Base-by-base conservation (phyloP, 2,113 vertebrate genomes). In the Coptodon rendalli region DNA sequence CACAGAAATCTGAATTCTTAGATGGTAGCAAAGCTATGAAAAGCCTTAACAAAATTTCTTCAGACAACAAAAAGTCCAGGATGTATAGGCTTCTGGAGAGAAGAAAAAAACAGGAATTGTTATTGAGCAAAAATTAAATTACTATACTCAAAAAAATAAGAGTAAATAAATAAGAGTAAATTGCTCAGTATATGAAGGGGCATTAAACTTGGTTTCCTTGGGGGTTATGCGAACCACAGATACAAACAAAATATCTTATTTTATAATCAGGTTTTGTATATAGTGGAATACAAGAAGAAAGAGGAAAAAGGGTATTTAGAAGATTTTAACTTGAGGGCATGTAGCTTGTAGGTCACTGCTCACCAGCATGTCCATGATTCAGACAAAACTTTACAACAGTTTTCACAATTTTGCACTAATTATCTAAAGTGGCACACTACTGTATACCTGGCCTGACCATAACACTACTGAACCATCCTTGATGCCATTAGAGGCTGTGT, bases 401-500 rank as follows among this genome's bases (percentile, higher is more conserved):
- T 85, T 73, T 17, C 43, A 73, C 11, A 22, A 50, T 11, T 76
- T 56, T 9, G 57, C 16, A 38, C 24, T 31, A 59, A 79, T 71
- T 48, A 57, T 82, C 14, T 6, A 4, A 78, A 56, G 34, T 40
- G 68, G 80, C 24, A 16, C 6, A 4, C 57, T 43, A 3, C 43
- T 36, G 9, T 63, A n/a, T 71, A 38, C 66, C 10, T 59, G 73
- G 16, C 1, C 45, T 78, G 10, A 78, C 27, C 27, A 34, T 78
- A 52, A 8, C 45, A 0, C 5, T 1, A 10, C 16, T 56, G 29
- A 40, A 12, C 13, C 13, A 5, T 53, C 53, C 45, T 29, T 79
- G 56, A 40, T 61, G 79, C 80, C 57, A 40, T 87, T 66, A 73
- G 45, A 40, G 19, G 54, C 59, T 7, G 9, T 83, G 89, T 92